Base-by-base conservation (phyloP, 2,888 invertebrate genomes). In the Axea sp. region DNA sequence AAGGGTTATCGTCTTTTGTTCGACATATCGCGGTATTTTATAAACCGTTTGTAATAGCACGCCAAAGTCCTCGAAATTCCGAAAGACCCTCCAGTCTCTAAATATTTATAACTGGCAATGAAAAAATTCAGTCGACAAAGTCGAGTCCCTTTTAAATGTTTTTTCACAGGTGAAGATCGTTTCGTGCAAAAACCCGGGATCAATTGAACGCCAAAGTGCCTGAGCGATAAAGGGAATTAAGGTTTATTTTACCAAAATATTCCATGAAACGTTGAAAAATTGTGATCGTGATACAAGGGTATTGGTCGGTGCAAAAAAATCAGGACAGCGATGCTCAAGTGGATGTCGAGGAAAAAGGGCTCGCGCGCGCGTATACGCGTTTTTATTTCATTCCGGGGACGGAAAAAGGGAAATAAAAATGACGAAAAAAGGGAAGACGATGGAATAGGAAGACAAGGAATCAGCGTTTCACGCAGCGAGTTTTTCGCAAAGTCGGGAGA, bases 331-430 rank as follows among this genome's bases (percentile, higher is more conserved):
- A 33, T 9, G n/a, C 39, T 22, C 53, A 53, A 35, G 30, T 37
- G 8, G 31, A 45, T 8, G 7, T 28, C 7, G 0, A 11, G 33
- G 28, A 22, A 17, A 30, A 37, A 0, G 22, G 19, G 9, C 17
- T 17, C 17, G 17, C 37, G 12, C 6, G 9, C 17, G 35, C n/a
- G 17, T 31, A 12, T 11, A n/a, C 26, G 1, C n/a, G 47, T 7
- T 47, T 43, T 55, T 71, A 76, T 77, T 80, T 78, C 79, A 77
- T 80, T 78, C 76, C 62, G 78, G 57, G 67, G 45, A 8, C 19
- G 37, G 24, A 59, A 51, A 53, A 73, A 41, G 72, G 53, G 51
- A 14, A 69, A 45, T 39, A 73, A 26, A 49, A 43, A 19, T 31
- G 35, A 51, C 37, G 41, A 11, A 59, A 74, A 73, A 47, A 37